These are phyloP conservation scores for Pterocles gutturalis DNA, from an alignment of 2,113 vertebrate species.

Conservation along the genomic window DNA sequence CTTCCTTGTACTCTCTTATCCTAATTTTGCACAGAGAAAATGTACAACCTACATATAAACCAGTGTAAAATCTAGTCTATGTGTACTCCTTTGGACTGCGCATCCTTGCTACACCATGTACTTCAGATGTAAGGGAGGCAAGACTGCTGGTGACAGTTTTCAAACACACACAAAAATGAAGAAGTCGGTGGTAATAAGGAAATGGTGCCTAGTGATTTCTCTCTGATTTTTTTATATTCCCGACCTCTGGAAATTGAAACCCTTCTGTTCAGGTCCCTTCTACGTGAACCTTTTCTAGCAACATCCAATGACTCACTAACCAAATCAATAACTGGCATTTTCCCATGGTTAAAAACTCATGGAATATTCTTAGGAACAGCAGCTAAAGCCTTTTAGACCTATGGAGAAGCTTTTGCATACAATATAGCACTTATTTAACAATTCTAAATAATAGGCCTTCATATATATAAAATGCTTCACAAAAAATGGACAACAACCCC, in stretches of 20 bases:
- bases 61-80: background rate
- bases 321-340: background rate
- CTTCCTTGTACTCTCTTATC: background rate
- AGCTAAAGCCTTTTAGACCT: background rate
- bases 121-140: background rate
- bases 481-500: accelerated
- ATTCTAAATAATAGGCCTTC: background rate
- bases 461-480: background rate
- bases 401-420: background rate
- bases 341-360: background rate
- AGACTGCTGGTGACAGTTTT: background rate
- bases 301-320: background rate
- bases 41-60: background rate
- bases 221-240: background rate
- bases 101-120: background rate
- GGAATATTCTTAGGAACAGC: background rate
- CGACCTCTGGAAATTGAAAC: background rate
- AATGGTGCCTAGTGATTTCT: background rate
- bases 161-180: background rate
- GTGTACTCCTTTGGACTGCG: accelerated
- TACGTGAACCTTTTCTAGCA: background rate
- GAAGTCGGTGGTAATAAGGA: background rate
- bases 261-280: background rate
- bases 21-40: background rate
- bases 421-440: background rate